Conservation (phyloP, 2,888 invertebrate species). For the Willowsia nigromaculata region DNA sequence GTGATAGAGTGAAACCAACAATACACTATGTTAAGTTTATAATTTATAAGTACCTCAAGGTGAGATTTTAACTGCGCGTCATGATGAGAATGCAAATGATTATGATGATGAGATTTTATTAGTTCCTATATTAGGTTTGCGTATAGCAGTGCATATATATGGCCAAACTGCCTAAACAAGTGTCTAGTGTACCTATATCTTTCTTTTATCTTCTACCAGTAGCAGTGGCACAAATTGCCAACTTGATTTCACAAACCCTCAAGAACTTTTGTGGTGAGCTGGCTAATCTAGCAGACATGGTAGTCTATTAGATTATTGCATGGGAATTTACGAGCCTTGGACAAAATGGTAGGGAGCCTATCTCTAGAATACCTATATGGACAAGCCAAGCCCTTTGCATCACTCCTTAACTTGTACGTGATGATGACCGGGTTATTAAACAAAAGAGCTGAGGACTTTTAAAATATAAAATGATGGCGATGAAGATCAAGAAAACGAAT, state of each 20-base stretch:
- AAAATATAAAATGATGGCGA: background rate
- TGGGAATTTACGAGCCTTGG: background rate
- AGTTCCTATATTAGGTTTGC: background rate
- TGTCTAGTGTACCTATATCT: too few species aligned
- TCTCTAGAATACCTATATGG: background rate
- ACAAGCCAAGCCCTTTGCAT: constrained; percentile 24
- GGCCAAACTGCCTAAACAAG: too few species aligned
- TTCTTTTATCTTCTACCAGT: background rate
- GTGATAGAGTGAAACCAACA: background rate
- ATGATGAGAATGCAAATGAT: constrained; percentile 24
- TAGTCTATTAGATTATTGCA: background rate
- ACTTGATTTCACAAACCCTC: constrained; percentile 32
- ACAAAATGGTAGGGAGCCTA: background rate
- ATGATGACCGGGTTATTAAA: background rate
- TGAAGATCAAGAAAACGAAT: background rate
- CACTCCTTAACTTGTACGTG: background rate
- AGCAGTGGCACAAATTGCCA: constrained; percentile 6
- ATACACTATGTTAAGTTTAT: background rate
- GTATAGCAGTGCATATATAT: too few species aligned
- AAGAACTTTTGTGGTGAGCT: constrained; percentile 49
- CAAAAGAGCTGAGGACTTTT: background rate
- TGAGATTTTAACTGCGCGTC: background rate
- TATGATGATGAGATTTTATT: constrained; percentile 25
- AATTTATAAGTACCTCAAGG: background rate
- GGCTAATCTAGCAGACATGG: background rate